phyloP scores from a whole-genome alignment of 1,140 invertebrate genomes.

The Chionoecetes opilio region DNA sequence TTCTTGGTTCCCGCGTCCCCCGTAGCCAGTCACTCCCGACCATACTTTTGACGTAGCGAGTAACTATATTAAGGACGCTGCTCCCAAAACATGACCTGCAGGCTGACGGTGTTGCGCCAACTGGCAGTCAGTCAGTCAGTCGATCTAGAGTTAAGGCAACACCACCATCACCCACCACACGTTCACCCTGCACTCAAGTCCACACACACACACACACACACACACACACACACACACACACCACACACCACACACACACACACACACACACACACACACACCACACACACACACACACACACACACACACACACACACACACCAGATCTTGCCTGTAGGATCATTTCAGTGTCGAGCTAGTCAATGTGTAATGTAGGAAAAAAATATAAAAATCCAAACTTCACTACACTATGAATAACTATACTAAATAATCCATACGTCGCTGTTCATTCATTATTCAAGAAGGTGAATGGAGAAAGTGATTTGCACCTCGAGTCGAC shows the following conservation, averaged over 20 bases:
- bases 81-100: slow-evolving; percentile 31
- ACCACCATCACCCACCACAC: background rate
- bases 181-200: background rate
- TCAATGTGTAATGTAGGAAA: slow-evolving; percentile 21
- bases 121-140: slow-evolving; percentile 16
- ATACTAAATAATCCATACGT: slow-evolving; percentile 21
- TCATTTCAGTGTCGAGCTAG: slow-evolving; percentile 19
- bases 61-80: slow-evolving; percentile 55
- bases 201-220: background rate
- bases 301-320: slow-evolving; percentile 27
- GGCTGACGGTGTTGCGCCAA: background rate
- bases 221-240: slow-evolving; percentile 27
- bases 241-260: slow-evolving; percentile 27
- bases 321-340: slow-evolving; percentile 18
- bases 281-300: slow-evolving; percentile 17
- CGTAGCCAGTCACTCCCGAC: slow-evolving; percentile 25
- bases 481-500: background rate
- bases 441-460: background rate
- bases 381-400: background rate
- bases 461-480: background rate
- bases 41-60: slow-evolving; percentile 38
- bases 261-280: slow-evolving; percentile 27
- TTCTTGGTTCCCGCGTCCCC: slow-evolving; percentile 3
- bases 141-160: background rate
- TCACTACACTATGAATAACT: slow-evolving; percentile 21